These are phyloP conservation scores for Galago senegalensis DNA, from an alignment of 2,797 vertebrate species.

Conservation along the genomic window DNA sequence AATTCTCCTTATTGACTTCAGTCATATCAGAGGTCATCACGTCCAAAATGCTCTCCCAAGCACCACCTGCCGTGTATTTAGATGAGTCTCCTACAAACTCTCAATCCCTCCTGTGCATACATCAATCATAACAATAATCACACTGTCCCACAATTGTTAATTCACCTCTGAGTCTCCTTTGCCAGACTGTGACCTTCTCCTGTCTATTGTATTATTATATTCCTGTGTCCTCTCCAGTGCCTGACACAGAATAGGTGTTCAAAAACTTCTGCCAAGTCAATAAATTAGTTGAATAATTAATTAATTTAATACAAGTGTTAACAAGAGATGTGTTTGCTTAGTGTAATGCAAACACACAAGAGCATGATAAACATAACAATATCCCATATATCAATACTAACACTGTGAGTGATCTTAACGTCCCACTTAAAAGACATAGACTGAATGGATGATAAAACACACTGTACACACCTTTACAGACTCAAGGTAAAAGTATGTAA, in stretches of 20 bases:
- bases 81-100: neutral
- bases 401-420: too few relatives aligned
- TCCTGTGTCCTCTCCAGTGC: neutral
- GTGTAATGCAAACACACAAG: neutral
- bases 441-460: too few relatives aligned
- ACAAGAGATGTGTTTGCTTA: neutral
- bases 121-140: neutral
- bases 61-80: neutral
- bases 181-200: neutral
- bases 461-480: too few relatives aligned
- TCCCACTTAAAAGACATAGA: too few relatives aligned
- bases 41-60: neutral
- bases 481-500: too few relatives aligned
- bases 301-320: neutral
- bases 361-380: too few relatives aligned
- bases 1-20: neutral
- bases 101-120: neutral
- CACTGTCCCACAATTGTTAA: neutral
- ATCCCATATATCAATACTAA: too few relatives aligned
- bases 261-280: neutral
- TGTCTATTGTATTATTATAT: neutral
- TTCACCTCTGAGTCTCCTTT: neutral
- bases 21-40: neutral
- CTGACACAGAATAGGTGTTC: neutral
- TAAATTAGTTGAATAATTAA: slow-evolving; percentile 8